Evolutionary conservation across 2,113 vertebrate species (phyloP).

Genomic region (Dicaeum eximium): DNA sequence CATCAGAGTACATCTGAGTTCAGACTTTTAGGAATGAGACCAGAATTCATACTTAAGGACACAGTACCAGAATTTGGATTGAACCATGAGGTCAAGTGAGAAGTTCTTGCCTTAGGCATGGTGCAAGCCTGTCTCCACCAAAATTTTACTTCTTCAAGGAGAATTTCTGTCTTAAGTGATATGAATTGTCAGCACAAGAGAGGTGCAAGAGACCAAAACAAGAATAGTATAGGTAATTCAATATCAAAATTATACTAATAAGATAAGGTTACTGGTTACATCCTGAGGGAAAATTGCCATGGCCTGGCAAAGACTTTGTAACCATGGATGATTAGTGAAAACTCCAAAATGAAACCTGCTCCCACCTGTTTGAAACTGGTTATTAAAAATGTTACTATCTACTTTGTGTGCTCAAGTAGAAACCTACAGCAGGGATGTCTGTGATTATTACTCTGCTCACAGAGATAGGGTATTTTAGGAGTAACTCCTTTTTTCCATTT

Average conservation of each 20-base stretch:
- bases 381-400: not conserved
- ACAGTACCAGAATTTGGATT: not conserved
- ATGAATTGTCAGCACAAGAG: not conserved
- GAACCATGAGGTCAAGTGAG: not conserved
- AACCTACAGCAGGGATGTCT: not conserved
- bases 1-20: not conserved
- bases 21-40: not conserved
- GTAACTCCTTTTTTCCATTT: not conserved
- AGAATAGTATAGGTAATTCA: not conserved
- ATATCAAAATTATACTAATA: not conserved
- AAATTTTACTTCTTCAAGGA: not conserved
- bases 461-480: not conserved
- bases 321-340: not conserved
- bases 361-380: not conserved
- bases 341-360: not conserved
- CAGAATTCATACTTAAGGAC: not conserved
- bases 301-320: not conserved
- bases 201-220: not conserved
- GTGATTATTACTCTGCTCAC: not conserved
- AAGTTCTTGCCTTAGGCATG: accelerated
- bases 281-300: not conserved
- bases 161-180: not conserved
- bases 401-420: not conserved
- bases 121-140: not conserved
- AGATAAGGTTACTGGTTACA: not conserved